A percentile compares a stretch with the other conserved stretches of the same genome.
Conservation (phyloP, 2,113 vertebrate species). For the Ctenodactylus gundi region DNA sequence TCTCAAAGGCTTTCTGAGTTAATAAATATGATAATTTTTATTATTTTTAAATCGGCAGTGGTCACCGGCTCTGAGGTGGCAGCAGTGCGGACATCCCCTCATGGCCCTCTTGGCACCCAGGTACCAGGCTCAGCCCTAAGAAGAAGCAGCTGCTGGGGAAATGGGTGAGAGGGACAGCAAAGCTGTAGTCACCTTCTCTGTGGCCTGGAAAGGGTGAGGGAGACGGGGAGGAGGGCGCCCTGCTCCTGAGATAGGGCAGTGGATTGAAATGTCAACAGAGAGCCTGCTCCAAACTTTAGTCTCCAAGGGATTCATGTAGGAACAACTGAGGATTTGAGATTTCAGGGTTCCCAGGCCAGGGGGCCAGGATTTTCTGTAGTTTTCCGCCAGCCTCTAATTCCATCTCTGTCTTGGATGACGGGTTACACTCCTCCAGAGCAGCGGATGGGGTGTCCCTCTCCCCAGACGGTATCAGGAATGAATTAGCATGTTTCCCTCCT, state of each 20-base stretch:
- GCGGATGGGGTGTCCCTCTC: constrained; percentile 3
- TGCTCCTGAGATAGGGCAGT: not conserved
- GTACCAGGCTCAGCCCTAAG: not conserved
- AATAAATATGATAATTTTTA: not conserved
- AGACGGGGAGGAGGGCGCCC: not conserved
- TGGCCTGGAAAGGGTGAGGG: not conserved
- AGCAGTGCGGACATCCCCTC: not conserved
- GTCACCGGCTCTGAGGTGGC: not conserved
- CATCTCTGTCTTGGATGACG: constrained; percentile 57
- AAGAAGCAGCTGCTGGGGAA: constrained; percentile 24
- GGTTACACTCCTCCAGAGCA: constrained; percentile 8
- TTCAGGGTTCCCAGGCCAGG: constrained; percentile 55
- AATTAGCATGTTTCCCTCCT: constrained; percentile 84
- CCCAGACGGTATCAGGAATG: constrained; percentile 74
- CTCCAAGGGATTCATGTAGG: not conserved
- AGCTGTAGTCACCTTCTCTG: not conserved
- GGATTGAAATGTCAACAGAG: constrained; percentile 63
- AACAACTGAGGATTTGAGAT: constrained; percentile 72
- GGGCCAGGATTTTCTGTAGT: not conserved
- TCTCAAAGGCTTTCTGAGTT: not conserved
- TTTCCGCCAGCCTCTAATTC: constrained; percentile 45
- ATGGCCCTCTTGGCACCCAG: not conserved
- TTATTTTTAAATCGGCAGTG: not conserved
- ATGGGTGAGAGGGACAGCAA: not conserved
- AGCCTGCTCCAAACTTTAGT: constrained; percentile 21